Evolutionary conservation across 2,888 invertebrate genomes (phyloP).

Genomic region (Nephrotoma appendiculata): DNA sequence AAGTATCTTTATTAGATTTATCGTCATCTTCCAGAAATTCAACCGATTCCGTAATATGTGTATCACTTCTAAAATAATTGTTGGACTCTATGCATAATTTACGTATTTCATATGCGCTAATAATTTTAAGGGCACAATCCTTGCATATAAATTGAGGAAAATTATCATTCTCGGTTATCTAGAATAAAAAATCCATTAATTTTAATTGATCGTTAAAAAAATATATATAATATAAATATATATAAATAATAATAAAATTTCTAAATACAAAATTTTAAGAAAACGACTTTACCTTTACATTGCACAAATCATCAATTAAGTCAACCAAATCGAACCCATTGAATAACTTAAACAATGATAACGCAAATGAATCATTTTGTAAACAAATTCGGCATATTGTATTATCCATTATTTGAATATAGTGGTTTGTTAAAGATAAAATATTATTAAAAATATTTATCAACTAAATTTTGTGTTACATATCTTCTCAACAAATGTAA

Average conservation of each 20-base stretch:
- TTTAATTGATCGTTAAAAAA: not conserved
- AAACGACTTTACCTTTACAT: not conserved
- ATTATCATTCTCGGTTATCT: constrained; percentile 3
- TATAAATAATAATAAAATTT: no score
- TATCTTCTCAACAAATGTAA: not conserved
- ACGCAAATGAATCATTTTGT: not conserved
- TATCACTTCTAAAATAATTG: not conserved
- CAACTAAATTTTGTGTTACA: not conserved
- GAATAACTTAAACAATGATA: constrained; percentile 8
- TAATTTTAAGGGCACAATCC: constrained; percentile 6
- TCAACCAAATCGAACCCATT: constrained; percentile 7
- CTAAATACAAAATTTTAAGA: not conserved
- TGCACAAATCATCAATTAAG: not conserved
- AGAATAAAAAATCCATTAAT: not conserved
- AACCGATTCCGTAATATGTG: not conserved
- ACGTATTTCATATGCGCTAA: constrained; percentile 7
- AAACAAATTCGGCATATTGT: not conserved
- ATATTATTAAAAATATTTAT: not conserved
- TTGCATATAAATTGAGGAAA: constrained; percentile 6
- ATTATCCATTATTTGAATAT: not conserved
- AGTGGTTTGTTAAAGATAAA: not conserved
- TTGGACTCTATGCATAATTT: constrained; percentile 8
- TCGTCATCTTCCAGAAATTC: not conserved
- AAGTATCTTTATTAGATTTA: not conserved
- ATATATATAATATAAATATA: no score